Evolutionary conservation across 2,113 vertebrate species (phyloP), one percentile per base, ranked within the genome.

Genomic region (Scomber japonicus): DNA sequence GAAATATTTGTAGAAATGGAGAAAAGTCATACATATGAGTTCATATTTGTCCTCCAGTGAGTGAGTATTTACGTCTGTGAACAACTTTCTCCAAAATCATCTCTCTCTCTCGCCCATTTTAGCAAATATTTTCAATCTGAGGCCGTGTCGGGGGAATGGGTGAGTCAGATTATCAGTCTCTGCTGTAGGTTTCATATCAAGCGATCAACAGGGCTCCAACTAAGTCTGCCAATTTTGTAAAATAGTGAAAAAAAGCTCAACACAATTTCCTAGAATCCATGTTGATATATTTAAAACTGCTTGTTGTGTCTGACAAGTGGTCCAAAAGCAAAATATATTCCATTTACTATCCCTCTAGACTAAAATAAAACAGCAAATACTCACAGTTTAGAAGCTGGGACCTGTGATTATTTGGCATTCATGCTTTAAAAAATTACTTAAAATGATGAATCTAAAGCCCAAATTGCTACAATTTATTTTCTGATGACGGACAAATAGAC

Each of bases 61-160:
- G 24, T 27, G 24, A 27, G 24, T 27, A 27, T 27, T 27, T 27
- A 27, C 24, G 44, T 31, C 19, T 70, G 40, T 55, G 17, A 64
- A 40, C 35, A 57, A 59, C 45, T 44, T 49, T 19, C 48, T 80
- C 49, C 19, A 19, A 74, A 48, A 48, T 14, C 30, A 71, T 24
- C n/a, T 59, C 9, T 27, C 9, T 27, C 24, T 15, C n/a, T 66
- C 35, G 35, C 13, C n/a, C 2, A 14, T 67, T 80, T 85, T 63
- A 40, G 48, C 57, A 14, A 46, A 62, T 65, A 62, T 57, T 14
- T 66, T 70, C 40, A 76, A 31, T 17, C 54, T 77, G 71, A 16
- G 11, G 45, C 24, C 27, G 46, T 14, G 49, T 75, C 30, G 16
- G 3, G 65, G 46, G n/a, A 73, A 46, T 15, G 31, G 51, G 60